phyloP scores from a whole-genome alignment of 2,797 vertebrate genomes.

The Odontamblyopus rebecca region DNA sequence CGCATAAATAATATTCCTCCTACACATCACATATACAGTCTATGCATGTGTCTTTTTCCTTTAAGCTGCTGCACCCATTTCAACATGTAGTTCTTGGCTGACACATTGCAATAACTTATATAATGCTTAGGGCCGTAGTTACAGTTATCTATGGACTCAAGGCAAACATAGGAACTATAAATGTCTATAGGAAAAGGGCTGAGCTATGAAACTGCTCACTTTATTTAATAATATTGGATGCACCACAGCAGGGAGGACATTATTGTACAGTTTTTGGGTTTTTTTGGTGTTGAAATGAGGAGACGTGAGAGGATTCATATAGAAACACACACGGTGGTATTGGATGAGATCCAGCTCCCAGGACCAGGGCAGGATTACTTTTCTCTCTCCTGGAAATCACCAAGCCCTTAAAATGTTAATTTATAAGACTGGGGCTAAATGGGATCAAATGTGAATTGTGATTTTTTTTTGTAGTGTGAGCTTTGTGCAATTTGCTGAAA shows the following conservation, averaged over 20 bases:
- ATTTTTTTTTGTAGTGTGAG: background rate
- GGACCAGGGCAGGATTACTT: constrained; percentile 65
- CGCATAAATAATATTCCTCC: constrained; percentile 12
- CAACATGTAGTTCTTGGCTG: constrained; percentile 23
- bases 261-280: background rate
- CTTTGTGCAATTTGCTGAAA: background rate
- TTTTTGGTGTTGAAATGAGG: constrained; percentile 35
- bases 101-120: constrained; percentile 14
- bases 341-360: constrained; percentile 61
- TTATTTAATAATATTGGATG: constrained; percentile 10
- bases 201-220: background rate
- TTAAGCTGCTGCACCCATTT: constrained; percentile 19
- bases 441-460: background rate
- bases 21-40: constrained; percentile 6
- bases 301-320: constrained; percentile 30
- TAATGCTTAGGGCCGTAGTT: background rate
- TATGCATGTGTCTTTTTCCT: constrained; percentile 14
- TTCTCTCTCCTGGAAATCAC: constrained; percentile 27
- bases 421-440: background rate
- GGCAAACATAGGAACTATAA: constrained; percentile 11
- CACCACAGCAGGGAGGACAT: background rate
- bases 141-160: constrained; percentile 8
- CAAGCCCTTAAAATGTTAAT: constrained; percentile 28
- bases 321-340: constrained; percentile 33
- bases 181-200: constrained; percentile 7